phyloP scores from a whole-genome alignment of 2,888 invertebrate genomes.

The Apamea crenata region DNA sequence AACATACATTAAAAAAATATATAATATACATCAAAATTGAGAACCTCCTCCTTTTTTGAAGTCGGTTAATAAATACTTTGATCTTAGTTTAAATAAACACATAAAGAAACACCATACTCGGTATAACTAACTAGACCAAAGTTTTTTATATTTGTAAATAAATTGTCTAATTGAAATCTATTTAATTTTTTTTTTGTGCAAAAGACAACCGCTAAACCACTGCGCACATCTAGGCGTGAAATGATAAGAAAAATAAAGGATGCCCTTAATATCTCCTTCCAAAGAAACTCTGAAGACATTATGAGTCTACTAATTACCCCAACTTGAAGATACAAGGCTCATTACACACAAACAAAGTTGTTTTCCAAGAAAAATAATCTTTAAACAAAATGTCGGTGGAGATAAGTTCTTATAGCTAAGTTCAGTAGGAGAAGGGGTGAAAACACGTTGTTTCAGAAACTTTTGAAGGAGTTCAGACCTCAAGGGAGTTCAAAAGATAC shows the following conservation, averaged over 20 bases:
- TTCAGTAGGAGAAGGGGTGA: slow-evolving; percentile 32
- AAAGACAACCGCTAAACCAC: background rate
- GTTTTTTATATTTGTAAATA: no score
- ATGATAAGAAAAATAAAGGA: background rate
- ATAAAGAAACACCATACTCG: background rate
- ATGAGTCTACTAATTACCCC: slow-evolving; percentile 66
- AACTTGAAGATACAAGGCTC: slow-evolving; percentile 70
- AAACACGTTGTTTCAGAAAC: slow-evolving; percentile 50
- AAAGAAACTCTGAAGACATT: slow-evolving; percentile 18
- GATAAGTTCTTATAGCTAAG: slow-evolving; percentile 52
- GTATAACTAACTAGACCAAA: background rate
- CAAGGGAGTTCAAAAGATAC: slow-evolving; percentile 45
- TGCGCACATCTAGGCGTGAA: background rate
- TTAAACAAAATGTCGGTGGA: slow-evolving; percentile 48
- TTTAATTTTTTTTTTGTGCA: background rate
- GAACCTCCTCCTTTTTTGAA: no score
- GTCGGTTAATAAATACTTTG: background rate
- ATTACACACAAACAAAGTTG: slow-evolving; percentile 66
- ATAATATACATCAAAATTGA: no score
- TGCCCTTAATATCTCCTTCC: background rate
- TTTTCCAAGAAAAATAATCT: slow-evolving; percentile 60
- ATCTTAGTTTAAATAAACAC: background rate
- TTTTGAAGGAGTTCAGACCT: slow-evolving; percentile 42
- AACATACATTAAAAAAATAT: no score
- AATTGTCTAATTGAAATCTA: no score